A percentile compares a stretch with the other conserved stretches of the same genome.
These are phyloP conservation scores for Prochilodus magdalenae DNA, from an alignment of 2,113 vertebrate species.

Conservation along the genomic window DNA sequence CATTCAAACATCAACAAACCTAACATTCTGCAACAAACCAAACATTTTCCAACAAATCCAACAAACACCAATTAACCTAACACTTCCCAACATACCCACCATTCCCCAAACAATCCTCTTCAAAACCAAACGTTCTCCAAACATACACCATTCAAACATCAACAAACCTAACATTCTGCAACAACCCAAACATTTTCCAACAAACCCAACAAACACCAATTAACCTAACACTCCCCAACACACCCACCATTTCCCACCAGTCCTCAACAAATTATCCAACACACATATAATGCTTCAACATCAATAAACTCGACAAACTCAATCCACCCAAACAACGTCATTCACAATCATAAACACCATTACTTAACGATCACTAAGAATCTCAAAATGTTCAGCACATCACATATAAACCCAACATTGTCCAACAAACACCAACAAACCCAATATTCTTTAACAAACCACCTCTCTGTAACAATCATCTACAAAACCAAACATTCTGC, in stretches of 20 bases:
- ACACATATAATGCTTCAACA: neutral
- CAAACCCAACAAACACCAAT: too few species aligned
- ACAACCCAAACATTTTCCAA: neutral
- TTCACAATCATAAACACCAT: too few species aligned
- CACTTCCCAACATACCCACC: neutral
- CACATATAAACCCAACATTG: too few species aligned
- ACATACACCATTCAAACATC: neutral
- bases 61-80: too few species aligned
- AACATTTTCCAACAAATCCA: too few species aligned
- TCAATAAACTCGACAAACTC: too few species aligned
- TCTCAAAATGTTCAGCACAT: too few species aligned
- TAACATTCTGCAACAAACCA: too few species aligned
- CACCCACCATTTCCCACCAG: neutral
- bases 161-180: neutral
- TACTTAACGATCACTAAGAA: too few species aligned
- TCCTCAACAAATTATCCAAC: neutral
- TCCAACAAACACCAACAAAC: neutral
- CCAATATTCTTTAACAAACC: neutral
- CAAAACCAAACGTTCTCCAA: too few species aligned
- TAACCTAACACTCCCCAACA: neutral
- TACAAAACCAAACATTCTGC: neutral
- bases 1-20: neutral
- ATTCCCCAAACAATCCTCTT: neutral
- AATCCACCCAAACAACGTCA: too few species aligned
- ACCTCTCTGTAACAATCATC: neutral